phyloP scores from a whole-genome alignment of 1,140 invertebrate species.

The Portunus trituberculatus region DNA sequence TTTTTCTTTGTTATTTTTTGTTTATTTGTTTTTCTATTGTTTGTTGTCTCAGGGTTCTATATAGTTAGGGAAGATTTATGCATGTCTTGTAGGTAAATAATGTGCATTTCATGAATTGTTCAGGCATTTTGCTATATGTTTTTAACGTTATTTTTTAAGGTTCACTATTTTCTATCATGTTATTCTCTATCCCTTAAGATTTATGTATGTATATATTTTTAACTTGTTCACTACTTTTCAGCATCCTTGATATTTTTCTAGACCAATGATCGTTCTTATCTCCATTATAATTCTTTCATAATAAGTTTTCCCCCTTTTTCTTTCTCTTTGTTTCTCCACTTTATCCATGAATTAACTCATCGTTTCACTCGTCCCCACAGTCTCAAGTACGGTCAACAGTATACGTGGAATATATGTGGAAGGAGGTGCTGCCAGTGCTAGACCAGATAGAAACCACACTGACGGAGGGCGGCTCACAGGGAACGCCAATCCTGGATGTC shows the following conservation, averaged over 20 bases:
- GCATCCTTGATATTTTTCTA: no score
- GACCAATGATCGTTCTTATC: no score
- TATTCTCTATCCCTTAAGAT: no score
- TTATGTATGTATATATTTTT: no score
- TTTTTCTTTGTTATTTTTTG: not conserved
- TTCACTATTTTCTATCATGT: no score
- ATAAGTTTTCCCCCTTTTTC: no score
- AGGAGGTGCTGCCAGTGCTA: constrained; percentile 80
- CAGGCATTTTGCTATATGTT: not conserved
- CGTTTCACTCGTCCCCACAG: constrained; percentile 81
- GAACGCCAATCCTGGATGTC: constrained; percentile 84
- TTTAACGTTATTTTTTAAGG: not conserved
- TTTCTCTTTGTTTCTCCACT: no score
- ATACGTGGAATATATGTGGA: constrained; percentile 92
- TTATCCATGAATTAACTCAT: no score
- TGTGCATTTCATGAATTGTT: no score
- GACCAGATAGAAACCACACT: constrained; percentile 83
- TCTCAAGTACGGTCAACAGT: constrained; percentile 92
- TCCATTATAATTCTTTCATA: no score
- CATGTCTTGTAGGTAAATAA: no score
- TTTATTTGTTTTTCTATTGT: not conserved
- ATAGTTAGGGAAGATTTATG: not conserved
- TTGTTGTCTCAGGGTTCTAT: not conserved
- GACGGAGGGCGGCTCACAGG: constrained; percentile 78
- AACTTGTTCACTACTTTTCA: no score